Base-by-base conservation (phyloP, 2,888 invertebrate species). In the Melangyna quadrimaculata region DNA sequence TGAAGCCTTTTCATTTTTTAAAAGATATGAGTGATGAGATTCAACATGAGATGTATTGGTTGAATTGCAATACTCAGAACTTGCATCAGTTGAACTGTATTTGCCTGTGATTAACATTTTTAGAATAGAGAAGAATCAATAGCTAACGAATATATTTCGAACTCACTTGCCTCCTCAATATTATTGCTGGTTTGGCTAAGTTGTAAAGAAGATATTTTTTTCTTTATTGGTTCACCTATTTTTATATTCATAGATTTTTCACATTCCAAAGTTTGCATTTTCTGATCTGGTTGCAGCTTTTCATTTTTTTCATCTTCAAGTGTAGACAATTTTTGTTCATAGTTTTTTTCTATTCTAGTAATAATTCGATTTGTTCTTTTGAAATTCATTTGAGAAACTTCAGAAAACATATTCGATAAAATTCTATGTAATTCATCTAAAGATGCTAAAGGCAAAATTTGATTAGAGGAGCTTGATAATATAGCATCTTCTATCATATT, bases 291-390 rank as follows among this genome's bases (percentile, higher is more conserved):
- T 0, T n/a, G 22, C 10, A 24, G 10, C 9, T 40, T 14, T 77
- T 27, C 3, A 24, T 27, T 24, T 17, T 17, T 24, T 37, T 51
- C n/a, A 35, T 17, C 2, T 19, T 75, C 29, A 3, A 69, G 17
- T 10, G 12, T 24, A n/a, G 61, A 45, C 14, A 87, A 35, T 19
- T 82, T 88, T 9, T 78, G 70, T n/a, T 80, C 35, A 61, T 59
- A 87, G 1, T 35, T 69, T 8, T 17, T 32, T 67, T 88, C 81
- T 9, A 88, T 86, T 59, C 65, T 75, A 3, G 22, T 32, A 12
- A 80, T 53, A 17, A 87, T 74, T 37, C 80, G 57, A 14, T 78
- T 84, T 4, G 87, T 57, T 51, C 84, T 88, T 2, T 73, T 67
- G 9, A 69, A 69, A 61, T 86, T 86, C 9, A 67, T 9, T 27